phyloP scores from a whole-genome alignment of 2,113 vertebrate genomes.

The Motacilla alba region DNA sequence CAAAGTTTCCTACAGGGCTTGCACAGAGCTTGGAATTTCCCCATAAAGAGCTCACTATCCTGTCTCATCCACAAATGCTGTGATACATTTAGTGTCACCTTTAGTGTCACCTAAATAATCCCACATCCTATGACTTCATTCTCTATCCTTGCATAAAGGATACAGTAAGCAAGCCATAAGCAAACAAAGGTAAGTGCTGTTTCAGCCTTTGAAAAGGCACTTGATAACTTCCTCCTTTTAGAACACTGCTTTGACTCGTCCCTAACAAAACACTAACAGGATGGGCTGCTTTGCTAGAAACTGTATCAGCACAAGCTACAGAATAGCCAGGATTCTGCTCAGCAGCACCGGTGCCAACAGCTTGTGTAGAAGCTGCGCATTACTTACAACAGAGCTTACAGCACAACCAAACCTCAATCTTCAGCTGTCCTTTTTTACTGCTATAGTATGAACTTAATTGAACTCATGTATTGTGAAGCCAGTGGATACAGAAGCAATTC shows the following conservation, averaged over 20 bases:
- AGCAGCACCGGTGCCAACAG: not conserved
- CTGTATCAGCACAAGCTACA: not conserved
- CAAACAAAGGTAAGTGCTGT: not conserved
- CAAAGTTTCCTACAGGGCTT: fast-evolving
- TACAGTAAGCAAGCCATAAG: not conserved
- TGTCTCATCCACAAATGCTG: not conserved
- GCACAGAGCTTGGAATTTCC: not conserved
- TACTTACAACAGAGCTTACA: not conserved
- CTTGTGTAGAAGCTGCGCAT: not conserved
- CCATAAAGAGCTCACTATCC: not conserved
- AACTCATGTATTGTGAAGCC: not conserved
- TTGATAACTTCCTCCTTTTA: not conserved
- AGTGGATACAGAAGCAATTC: not conserved
- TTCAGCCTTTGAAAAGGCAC: not conserved
- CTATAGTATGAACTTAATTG: not conserved
- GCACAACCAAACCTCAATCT: not conserved
- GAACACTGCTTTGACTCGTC: not conserved
- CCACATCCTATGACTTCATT: not conserved
- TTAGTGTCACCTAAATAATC: not conserved
- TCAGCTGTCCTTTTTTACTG: not conserved
- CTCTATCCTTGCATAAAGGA: not conserved
- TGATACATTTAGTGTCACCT: not conserved
- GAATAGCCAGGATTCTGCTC: not conserved
- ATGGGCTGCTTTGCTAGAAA: not conserved
- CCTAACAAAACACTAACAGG: not conserved